These are phyloP conservation scores for Epistrophella euchroma DNA, from an alignment of 2,888 invertebrate genomes.

Conservation along the genomic window DNA sequence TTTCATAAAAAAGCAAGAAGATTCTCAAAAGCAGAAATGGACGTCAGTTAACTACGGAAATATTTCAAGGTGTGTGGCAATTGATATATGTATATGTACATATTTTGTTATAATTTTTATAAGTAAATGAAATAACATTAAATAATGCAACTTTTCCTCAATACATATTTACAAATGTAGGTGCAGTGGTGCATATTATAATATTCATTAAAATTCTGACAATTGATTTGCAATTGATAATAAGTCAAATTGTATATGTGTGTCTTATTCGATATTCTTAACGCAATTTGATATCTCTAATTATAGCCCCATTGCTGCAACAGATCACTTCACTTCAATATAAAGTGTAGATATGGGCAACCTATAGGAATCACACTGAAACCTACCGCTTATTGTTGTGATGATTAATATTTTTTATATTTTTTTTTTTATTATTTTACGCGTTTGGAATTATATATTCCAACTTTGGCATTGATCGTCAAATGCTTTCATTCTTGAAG, in stretches of 20 bases:
- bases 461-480: slow-evolving; percentile 34
- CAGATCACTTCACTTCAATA: slow-evolving; percentile 18
- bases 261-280: slow-evolving; percentile 32
- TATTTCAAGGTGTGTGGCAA: slow-evolving; percentile 2
- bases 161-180: not conserved
- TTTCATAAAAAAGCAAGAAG: not conserved
- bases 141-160: slow-evolving; percentile 6
- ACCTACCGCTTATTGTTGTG: not conserved
- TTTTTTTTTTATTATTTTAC: not conserved
- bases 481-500: slow-evolving; percentile 19
- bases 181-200: not conserved
- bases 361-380: not conserved
- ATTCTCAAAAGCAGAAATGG: not conserved
- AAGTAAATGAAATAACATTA: not conserved
- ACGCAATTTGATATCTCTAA: slow-evolving; percentile 46
- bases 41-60: not conserved
- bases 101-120: too few relatives aligned
- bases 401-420: slow-evolving; percentile 26
- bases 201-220: slow-evolving; percentile 15
- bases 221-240: slow-evolving; percentile 25
- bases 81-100: slow-evolving; percentile 14
- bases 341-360: not conserved
- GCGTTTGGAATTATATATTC: slow-evolving; percentile 31
- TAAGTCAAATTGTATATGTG: not conserved
- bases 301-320: slow-evolving; percentile 18